Evolutionary conservation across 2,797 vertebrate genomes (phyloP).

Genomic region (Philypnodon macrostomus): DNA sequence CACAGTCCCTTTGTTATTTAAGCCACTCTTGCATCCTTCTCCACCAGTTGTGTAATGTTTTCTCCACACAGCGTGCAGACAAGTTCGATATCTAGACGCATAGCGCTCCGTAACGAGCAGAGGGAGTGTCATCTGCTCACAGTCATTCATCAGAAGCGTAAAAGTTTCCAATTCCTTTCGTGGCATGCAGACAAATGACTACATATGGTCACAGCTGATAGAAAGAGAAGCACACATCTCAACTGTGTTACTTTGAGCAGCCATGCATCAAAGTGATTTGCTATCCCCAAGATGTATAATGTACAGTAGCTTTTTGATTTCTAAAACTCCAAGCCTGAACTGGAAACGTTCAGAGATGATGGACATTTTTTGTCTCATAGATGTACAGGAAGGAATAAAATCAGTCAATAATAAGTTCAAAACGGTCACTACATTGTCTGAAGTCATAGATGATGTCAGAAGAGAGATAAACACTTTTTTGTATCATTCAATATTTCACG

Average conservation of each 20-base stretch:
- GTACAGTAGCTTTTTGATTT: not conserved
- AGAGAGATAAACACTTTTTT: too few species aligned
- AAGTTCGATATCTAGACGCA: constrained; percentile 41
- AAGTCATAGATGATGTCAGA: not conserved
- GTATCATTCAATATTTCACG: constrained; percentile 5
- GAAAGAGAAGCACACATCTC: constrained; percentile 22
- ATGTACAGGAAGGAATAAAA: not conserved
- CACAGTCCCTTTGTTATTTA: constrained; percentile 14
- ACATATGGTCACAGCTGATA: constrained; percentile 61
- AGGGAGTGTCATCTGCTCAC: constrained; percentile 63
- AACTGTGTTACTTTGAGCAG: not conserved
- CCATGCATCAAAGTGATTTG: constrained; percentile 3
- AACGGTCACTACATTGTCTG: too few species aligned
- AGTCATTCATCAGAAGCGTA: constrained; percentile 56
- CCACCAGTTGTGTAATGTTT: constrained; percentile 65
- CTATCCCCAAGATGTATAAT: too few species aligned
- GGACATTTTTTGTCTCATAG: not conserved
- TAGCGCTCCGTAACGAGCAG: constrained; percentile 37
- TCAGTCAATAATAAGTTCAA: too few species aligned
- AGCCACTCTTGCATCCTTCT: constrained; percentile 60
- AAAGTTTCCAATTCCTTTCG: constrained; percentile 66
- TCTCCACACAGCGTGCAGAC: constrained; percentile 33
- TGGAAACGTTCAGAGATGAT: not conserved
- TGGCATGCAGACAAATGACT: constrained; percentile 61
- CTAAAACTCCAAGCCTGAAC: not conserved